Evolutionary conservation across 2,113 vertebrate genomes (phyloP).

Genomic region (Hippotragus niger): DNA sequence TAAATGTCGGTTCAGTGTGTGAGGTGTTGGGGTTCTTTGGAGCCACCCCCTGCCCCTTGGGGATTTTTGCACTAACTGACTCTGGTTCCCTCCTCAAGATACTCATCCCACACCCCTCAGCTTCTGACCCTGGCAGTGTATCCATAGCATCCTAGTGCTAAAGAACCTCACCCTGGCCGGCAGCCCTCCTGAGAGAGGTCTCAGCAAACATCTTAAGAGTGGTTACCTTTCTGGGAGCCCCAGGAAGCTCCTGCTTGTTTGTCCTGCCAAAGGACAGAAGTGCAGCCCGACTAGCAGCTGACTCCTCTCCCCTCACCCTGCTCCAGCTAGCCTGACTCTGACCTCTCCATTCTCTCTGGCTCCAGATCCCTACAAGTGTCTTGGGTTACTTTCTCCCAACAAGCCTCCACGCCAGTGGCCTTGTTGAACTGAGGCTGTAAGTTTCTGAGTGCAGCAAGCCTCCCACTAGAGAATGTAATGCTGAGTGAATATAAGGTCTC

Average conservation of each 20-base stretch:
- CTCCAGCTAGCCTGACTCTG: background rate
- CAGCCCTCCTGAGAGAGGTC: background rate
- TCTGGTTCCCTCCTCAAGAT: background rate
- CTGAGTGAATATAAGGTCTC: background rate
- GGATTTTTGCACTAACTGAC: background rate
- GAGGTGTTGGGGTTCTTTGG: background rate
- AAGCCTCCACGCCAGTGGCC: background rate
- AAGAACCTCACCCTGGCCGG: background rate
- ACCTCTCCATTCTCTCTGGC: background rate
- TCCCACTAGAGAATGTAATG: background rate
- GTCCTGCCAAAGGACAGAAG: background rate
- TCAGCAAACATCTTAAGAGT: background rate
- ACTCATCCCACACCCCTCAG: background rate
- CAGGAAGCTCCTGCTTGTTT: background rate
- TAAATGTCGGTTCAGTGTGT: background rate
- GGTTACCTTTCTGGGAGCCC: background rate
- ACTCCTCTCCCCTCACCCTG: background rate
- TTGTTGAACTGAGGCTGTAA: background rate
- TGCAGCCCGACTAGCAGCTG: background rate
- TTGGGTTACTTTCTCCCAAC: background rate
- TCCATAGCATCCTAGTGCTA: background rate
- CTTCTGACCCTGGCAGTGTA: background rate
- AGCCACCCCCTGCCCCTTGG: background rate
- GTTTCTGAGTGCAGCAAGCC: background rate
- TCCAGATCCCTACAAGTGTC: background rate